A percentile compares a stretch with the other conserved stretches of the same genome.
These are phyloP conservation scores for Rhea pennata DNA, from an alignment of 2,113 vertebrate genomes.

Conservation along the genomic window DNA sequence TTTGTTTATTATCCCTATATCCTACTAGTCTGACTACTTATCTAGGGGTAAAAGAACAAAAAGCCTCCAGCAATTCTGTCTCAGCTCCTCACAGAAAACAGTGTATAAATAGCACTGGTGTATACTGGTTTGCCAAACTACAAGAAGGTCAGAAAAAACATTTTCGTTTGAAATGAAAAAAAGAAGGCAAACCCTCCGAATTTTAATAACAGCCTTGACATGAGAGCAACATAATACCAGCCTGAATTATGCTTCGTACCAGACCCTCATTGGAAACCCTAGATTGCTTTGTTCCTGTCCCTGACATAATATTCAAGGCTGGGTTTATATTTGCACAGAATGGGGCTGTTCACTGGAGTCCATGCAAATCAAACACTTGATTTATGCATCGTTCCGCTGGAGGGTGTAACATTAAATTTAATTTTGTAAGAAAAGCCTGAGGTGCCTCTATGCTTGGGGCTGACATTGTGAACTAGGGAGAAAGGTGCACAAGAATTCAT, in stretches of 20 bases:
- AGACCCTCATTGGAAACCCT: slow-evolving; percentile 86
- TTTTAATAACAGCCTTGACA: slow-evolving; percentile 94
- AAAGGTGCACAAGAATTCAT: slow-evolving; percentile 90
- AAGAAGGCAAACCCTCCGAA: slow-evolving; percentile 77
- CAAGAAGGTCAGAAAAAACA: slow-evolving; percentile 80
- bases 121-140: slow-evolving; percentile 73
- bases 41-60: slow-evolving; percentile 7
- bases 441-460: slow-evolving; percentile 76
- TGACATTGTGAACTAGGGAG: slow-evolving; percentile 91
- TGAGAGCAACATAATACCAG: slow-evolving; percentile 83
- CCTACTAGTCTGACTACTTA: neutral
- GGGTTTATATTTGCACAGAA: slow-evolving; percentile 89
- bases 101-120: slow-evolving; percentile 76
- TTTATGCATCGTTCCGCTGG: slow-evolving; percentile 92
- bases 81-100: slow-evolving; percentile 59
- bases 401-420: slow-evolving; percentile 97
- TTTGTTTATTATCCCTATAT: slow-evolving; percentile 25
- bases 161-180: slow-evolving; percentile 87
- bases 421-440: slow-evolving; percentile 89
- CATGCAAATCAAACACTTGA: slow-evolving; percentile 98
- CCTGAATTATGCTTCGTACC: slow-evolving; percentile 84
- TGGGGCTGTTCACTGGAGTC: slow-evolving; percentile 83
- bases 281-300: slow-evolving; percentile 91
- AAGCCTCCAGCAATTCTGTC: slow-evolving; percentile 17
- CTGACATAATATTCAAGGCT: slow-evolving; percentile 90